Conservation (phyloP, 2,113 vertebrate genomes). For the Hiodon tergisus region DNA sequence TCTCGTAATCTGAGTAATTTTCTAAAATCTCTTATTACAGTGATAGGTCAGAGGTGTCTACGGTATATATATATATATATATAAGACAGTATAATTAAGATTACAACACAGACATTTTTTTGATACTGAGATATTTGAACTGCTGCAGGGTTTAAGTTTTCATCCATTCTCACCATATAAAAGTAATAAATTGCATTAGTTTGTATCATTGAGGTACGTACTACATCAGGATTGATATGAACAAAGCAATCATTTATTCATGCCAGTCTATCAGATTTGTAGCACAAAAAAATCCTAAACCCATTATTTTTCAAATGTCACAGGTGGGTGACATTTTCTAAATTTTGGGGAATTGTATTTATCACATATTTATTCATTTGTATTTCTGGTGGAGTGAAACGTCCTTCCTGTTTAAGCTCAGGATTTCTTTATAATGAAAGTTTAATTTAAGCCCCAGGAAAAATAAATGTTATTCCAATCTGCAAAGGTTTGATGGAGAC, state of each 20-base stretch:
- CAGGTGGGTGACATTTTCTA: conserved; percentile 41
- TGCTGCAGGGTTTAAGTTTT: conserved; percentile 65
- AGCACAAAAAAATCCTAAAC: conserved; percentile 51
- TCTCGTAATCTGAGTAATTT: no score
- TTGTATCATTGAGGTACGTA: conserved; percentile 45
- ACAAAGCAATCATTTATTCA: conserved; percentile 60
- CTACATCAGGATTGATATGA: conserved; percentile 55
- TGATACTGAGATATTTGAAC: conserved; percentile 68
- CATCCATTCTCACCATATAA: conserved; percentile 46
- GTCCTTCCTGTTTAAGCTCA: conserved; percentile 39
- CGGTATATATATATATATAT: conserved; percentile 46
- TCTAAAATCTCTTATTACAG: no score
- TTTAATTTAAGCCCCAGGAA: conserved; percentile 49
- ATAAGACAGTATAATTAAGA: conserved; percentile 66
- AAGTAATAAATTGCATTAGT: conserved; percentile 36
- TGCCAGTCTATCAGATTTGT: conserved; percentile 47
- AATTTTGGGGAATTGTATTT: conserved; percentile 39
- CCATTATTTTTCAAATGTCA: conserved; percentile 52
- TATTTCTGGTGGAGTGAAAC: conserved; percentile 43
- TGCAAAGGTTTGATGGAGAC: conserved; percentile 42
- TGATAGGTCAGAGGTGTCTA: conserved; percentile 47
- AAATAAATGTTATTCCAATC: conserved; percentile 54
- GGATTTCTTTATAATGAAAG: conserved; percentile 48
- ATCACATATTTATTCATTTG: conserved; percentile 42
- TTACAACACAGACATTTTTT: conserved; percentile 63